Conservation (phyloP, 1,140 invertebrate species). For the Cydia strobilella region DNA sequence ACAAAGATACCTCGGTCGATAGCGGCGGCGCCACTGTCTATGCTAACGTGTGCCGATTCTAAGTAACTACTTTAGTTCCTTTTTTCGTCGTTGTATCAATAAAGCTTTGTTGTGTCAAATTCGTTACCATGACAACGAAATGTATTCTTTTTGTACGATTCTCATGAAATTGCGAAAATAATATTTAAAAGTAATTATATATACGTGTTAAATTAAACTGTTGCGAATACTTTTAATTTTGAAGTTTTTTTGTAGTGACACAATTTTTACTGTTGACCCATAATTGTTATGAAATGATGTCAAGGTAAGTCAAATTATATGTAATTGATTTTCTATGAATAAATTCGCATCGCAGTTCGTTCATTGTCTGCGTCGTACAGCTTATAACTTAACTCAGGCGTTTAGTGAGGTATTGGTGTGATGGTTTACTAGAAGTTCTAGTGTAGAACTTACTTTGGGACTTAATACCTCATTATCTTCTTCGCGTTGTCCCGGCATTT, state of each 20-base stretch:
- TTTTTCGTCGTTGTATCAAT: not conserved
- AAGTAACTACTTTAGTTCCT: slow-evolving; percentile 1
- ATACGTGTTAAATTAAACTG: not conserved
- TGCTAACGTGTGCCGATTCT: not conserved
- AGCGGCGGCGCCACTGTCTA: not conserved
- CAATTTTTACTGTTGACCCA: not conserved
- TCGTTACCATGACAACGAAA: slow-evolving; percentile 13
- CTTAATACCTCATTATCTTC: no score
- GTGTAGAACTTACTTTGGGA: no score
- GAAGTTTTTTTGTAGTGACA: not conserved
- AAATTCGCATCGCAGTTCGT: not conserved
- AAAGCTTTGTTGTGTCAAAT: slow-evolving; percentile 15
- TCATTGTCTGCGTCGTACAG: not conserved
- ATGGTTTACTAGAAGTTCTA: no score
- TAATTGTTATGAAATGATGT: slow-evolving; percentile 27
- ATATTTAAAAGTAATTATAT: not conserved
- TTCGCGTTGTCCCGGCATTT: no score
- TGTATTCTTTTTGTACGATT: not conserved
- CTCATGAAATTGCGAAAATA: not conserved
- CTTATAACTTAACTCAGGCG: not conserved
- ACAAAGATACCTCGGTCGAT: not conserved
- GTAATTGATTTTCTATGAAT: slow-evolving; percentile 27
- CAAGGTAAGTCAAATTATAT: slow-evolving; percentile 23
- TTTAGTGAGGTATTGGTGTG: no score
- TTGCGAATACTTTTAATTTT: not conserved